phyloP scores from a whole-genome alignment of 2,888 invertebrate genomes.

The Chironomus riparius region DNA sequence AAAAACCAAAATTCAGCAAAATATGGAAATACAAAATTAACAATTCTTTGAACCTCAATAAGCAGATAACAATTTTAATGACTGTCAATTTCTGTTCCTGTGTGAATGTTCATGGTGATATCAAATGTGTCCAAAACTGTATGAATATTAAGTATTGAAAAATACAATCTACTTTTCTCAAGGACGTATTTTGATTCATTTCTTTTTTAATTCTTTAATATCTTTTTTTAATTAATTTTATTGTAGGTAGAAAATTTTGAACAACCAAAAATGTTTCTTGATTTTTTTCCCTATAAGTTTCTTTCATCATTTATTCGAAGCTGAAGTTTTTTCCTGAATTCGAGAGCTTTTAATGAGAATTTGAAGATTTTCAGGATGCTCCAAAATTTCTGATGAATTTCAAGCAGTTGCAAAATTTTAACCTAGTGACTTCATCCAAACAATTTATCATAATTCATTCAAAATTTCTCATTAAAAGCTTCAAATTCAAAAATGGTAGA shows the following conservation, averaged over 20 bases:
- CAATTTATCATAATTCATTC: too few relatives aligned
- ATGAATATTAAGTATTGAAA: neutral
- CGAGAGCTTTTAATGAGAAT: too few relatives aligned
- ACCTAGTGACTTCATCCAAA: too few relatives aligned
- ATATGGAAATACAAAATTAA: neutral
- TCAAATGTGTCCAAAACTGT: neutral
- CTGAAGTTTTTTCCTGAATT: too few relatives aligned
- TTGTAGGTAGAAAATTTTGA: neutral
- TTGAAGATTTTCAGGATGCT: too few relatives aligned
- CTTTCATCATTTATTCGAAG: neutral
- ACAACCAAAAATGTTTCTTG: neutral
- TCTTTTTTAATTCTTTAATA: neutral
- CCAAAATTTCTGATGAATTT: too few relatives aligned
- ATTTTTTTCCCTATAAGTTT: neutral
- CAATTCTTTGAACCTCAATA: neutral
- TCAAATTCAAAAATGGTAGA: neutral
- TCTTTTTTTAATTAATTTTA: neutral
- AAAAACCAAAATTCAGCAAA: too few relatives aligned
- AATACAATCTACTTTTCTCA: neutral
- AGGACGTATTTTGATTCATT: conserved; percentile 24
- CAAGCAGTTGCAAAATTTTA: too few relatives aligned
- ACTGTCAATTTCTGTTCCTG: neutral
- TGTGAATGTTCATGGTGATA: neutral
- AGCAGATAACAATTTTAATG: neutral
- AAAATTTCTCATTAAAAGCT: too few relatives aligned